Conservation (phyloP, 2,888 invertebrate genomes). For the Charanyca ferruginea region DNA sequence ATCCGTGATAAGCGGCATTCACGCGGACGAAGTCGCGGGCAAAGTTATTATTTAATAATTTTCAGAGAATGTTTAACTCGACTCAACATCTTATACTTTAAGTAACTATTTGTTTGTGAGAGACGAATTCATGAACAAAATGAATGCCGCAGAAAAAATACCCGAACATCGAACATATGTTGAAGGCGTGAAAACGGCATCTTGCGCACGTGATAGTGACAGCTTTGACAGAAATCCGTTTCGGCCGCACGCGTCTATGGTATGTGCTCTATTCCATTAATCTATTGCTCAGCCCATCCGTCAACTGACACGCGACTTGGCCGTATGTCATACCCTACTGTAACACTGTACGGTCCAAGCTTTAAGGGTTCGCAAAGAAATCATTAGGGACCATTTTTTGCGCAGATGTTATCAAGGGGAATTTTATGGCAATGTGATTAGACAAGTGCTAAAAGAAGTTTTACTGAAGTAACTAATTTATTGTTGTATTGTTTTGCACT, state of each 20-base stretch:
- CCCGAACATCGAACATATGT: conserved; percentile 24
- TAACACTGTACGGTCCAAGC: conserved; percentile 27
- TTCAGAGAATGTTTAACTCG: too few relatives aligned
- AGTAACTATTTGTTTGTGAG: too few relatives aligned
- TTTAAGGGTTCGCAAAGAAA: conserved; percentile 44
- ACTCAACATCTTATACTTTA: too few relatives aligned
- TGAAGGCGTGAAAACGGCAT: conserved; percentile 61
- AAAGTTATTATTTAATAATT: too few relatives aligned
- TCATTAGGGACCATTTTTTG: conserved; percentile 53
- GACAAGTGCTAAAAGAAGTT: conserved; percentile 22
- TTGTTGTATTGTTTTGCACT: not conserved
- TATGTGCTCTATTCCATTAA: conserved; percentile 63
- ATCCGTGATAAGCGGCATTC: too few relatives aligned
- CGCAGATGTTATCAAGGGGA: conserved; percentile 36
- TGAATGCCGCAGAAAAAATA: conserved; percentile 11
- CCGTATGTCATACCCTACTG: conserved; percentile 64
- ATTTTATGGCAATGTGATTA: conserved; percentile 31
- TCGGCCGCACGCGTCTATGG: conserved; percentile 64
- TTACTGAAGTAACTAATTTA: conserved; percentile 7
- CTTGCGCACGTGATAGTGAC: conserved; percentile 71
- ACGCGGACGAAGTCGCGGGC: too few relatives aligned
- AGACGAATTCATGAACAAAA: not conserved
- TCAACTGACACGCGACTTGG: conserved; percentile 77
- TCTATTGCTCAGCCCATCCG: conserved; percentile 67
- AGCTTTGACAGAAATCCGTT: conserved; percentile 79